phyloP scores from a whole-genome alignment of 2,888 invertebrate species.

The Drosophila infuscata region DNA sequence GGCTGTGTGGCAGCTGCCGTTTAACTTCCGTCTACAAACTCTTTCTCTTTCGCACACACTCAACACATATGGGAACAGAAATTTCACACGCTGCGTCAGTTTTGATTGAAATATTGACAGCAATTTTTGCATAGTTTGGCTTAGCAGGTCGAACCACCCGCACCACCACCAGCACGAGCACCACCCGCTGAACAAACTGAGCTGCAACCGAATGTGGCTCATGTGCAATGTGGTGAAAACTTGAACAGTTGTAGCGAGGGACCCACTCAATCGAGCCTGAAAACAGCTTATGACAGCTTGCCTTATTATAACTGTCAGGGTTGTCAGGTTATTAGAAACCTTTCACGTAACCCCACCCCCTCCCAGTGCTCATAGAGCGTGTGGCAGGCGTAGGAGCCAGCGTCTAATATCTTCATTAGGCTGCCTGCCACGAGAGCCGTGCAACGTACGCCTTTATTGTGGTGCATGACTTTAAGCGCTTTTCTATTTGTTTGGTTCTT shows the following conservation, averaged over 20 bases:
- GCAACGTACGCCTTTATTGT: constrained; percentile 18
- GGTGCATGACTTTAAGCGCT: constrained; percentile 60
- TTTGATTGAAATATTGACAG: constrained; percentile 77
- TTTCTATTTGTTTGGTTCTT: constrained; percentile 39
- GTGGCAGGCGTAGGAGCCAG: constrained; percentile 1
- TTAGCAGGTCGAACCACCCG: constrained; percentile 10
- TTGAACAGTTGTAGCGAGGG: constrained; percentile 29
- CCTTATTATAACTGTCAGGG: constrained; percentile 77
- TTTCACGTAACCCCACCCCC: not conserved
- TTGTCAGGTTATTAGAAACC: constrained; percentile 65
- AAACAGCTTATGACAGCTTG: constrained; percentile 78
- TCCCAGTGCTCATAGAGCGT: not conserved
- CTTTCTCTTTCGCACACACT: constrained; percentile 3
- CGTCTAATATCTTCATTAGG: constrained; percentile 68
- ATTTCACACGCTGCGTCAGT: constrained; percentile 51
- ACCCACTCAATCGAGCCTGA: constrained; percentile 62
- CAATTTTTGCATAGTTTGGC: constrained; percentile 74
- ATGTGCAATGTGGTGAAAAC: constrained; percentile 69
- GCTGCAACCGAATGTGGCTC: constrained; percentile 36
- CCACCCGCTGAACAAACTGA: not conserved
- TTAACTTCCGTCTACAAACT: constrained; percentile 52
- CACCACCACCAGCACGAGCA: not conserved
- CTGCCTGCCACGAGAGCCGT: constrained; percentile 14
- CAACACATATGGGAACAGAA: not conserved
- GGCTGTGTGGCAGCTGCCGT: constrained; percentile 52